Evolutionary conservation across 2,113 vertebrate genomes (phyloP).

Genomic region (Eleginops maclovinus): DNA sequence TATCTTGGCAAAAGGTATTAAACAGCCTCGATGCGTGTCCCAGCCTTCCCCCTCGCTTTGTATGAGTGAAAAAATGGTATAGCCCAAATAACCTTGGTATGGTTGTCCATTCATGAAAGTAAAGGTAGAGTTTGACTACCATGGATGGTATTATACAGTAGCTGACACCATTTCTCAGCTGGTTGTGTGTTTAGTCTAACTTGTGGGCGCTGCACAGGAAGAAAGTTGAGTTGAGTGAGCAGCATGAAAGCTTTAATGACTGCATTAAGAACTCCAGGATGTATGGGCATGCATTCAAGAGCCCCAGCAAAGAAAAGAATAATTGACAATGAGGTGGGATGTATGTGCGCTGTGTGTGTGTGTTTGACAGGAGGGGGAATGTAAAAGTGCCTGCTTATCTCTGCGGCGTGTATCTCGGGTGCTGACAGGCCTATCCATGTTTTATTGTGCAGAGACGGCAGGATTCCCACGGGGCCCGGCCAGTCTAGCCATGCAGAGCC

Average conservation of each 20-base stretch:
- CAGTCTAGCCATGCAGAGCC: slow-evolving; percentile 72
- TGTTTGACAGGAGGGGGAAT: slow-evolving; percentile 41
- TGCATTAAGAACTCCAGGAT: slow-evolving; percentile 68
- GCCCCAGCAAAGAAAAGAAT: slow-evolving; percentile 47
- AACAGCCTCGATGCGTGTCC: slow-evolving; percentile 51
- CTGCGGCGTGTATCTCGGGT: slow-evolving; percentile 67
- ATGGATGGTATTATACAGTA: slow-evolving; percentile 53
- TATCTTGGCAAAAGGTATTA: slow-evolving; percentile 73
- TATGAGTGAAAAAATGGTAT: slow-evolving; percentile 31
- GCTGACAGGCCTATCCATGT: slow-evolving; percentile 80
- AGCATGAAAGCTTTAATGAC: slow-evolving; percentile 75
- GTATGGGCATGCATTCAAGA: slow-evolving; percentile 64
- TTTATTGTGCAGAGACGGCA: slow-evolving; percentile 75
- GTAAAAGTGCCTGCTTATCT: slow-evolving; percentile 74
- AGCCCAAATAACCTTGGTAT: slow-evolving; percentile 51
- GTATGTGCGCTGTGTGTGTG: slow-evolving; percentile 33
- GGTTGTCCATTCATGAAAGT: slow-evolving; percentile 17
- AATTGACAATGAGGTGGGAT: slow-evolving; percentile 60
- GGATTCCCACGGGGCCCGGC: slow-evolving; percentile 60
- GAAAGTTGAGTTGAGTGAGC: slow-evolving; percentile 58
- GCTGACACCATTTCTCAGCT: slow-evolving; percentile 50
- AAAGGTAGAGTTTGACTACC: slow-evolving; percentile 53
- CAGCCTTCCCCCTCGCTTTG: slow-evolving; percentile 12
- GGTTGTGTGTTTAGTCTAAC: slow-evolving; percentile 55
- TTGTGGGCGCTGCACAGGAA: slow-evolving; percentile 63